phyloP scores from a whole-genome alignment of 2,888 invertebrate species.

The Drosophila seclusa region DNA sequence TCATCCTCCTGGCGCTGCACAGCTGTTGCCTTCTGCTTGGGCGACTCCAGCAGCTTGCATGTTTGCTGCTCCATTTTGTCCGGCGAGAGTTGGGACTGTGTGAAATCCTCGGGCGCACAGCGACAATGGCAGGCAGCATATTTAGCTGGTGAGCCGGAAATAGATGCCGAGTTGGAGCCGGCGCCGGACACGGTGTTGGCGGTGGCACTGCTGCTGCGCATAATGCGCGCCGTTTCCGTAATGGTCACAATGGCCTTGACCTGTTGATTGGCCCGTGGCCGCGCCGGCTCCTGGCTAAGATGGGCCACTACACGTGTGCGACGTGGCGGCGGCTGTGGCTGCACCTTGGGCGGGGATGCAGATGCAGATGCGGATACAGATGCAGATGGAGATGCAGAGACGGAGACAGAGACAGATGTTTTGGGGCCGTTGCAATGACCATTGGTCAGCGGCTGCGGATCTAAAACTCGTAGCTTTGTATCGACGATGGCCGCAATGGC shows the following conservation, averaged over 20 bases:
- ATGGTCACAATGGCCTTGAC: constrained; percentile 73
- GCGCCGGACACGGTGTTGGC: not conserved
- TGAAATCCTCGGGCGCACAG: constrained; percentile 84
- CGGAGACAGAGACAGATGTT: constrained; percentile 10
- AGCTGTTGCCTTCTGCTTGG: constrained; percentile 65
- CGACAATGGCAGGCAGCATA: constrained; percentile 82
- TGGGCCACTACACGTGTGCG: constrained; percentile 64
- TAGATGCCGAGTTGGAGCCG: constrained; percentile 9
- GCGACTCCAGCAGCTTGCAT: constrained; percentile 83
- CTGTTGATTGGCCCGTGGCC: constrained; percentile 64
- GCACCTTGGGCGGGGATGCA: constrained; percentile 37
- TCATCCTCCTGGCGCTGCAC: constrained; percentile 85
- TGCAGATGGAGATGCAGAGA: constrained; percentile 2
- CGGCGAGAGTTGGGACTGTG: constrained; percentile 81
- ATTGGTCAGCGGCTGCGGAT: constrained; percentile 56
- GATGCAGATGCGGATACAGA: constrained; percentile 15
- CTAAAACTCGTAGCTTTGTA: constrained; percentile 82
- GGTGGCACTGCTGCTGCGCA: constrained; percentile 52
- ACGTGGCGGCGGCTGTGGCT: constrained; percentile 69
- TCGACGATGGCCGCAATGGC: constrained; percentile 42
- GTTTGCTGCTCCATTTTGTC: constrained; percentile 84
- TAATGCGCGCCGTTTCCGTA: constrained; percentile 76
- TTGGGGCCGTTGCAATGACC: constrained; percentile 53
- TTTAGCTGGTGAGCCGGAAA: constrained; percentile 52
- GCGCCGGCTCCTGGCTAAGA: constrained; percentile 55